A percentile compares a stretch with the other conserved stretches of the same genome.
Evolutionary conservation across 2,888 invertebrate species (phyloP).

Genomic region (Hylaea fasciaria): DNA sequence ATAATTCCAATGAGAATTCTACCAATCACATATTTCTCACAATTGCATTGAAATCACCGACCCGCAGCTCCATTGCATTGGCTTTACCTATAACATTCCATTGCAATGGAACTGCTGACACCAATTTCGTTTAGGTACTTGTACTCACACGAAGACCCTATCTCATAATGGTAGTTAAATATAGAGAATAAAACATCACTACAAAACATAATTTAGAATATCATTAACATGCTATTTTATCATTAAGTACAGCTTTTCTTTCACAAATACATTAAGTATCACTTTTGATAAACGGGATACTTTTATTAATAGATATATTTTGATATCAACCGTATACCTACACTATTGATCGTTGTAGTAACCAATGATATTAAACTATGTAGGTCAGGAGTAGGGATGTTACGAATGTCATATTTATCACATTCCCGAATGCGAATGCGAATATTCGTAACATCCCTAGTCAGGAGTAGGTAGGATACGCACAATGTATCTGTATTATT

Average conservation of each 20-base stretch:
- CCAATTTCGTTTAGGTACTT: conserved; percentile 44
- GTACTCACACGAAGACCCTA: conserved; percentile 48
- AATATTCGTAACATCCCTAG: too few species aligned
- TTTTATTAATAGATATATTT: conserved; percentile 46
- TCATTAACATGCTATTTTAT: conserved; percentile 57
- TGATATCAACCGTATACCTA: background rate
- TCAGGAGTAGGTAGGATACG: too few species aligned
- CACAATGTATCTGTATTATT: too few species aligned
- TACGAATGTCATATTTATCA: background rate
- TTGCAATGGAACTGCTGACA: conserved; percentile 22
- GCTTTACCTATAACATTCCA: conserved; percentile 12
- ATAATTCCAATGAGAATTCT: conserved; percentile 25
- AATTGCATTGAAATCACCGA: conserved; percentile 5
- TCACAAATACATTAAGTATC: conserved; percentile 48
- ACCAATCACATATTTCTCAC: conserved; percentile 2
- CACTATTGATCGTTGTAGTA: too few species aligned
- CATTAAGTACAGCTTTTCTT: conserved; percentile 26
- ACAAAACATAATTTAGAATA: conserved; percentile 79
- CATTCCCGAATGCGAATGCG: too few species aligned
- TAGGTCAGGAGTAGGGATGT: too few species aligned
- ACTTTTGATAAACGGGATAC: conserved; percentile 66
- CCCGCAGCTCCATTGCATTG: conserved; percentile 17
- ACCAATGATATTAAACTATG: too few species aligned
- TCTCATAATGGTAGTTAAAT: conserved; percentile 53
- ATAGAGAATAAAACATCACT: conserved; percentile 73